Base-by-base conservation (phyloP, 2,797 vertebrate genomes). In the Sciaenops ocellatus region DNA sequence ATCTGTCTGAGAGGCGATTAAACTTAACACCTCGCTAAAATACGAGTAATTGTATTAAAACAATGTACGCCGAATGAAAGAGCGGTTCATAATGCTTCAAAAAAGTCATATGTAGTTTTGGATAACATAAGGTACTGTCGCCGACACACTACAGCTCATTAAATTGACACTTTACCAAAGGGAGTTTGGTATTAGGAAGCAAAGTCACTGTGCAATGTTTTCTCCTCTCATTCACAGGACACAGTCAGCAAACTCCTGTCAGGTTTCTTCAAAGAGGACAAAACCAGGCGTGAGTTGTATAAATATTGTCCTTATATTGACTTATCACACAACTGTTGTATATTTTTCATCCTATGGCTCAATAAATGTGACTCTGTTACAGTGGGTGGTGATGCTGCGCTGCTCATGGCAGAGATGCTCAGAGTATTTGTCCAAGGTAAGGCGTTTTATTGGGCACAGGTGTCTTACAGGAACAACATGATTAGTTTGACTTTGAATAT, bases 371-470 rank as follows among this genome's bases (percentile, higher is more conserved):
- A 4, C 20, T 84, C 24, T 78, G 64, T 85, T 79, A 1, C 78
- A 96, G 95, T 94, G 4, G 89, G 91, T 38, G 74, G 87, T 1
- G 94, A 96, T 66, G 93, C 95, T 22, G 78, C 55, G 4, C 22
- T 89, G 28, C 93, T 96, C 38, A 92, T 95, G 94, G 66, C 88
- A 18, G 95, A 95, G 65, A 92, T 96, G 93, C 81, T 96, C 10
- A 95, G 91, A 60, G 52, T 96, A 12, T 96, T 96, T 86, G 93
- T 95, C 16, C 79, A 94, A 90, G 95, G 95, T 95, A 84, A 90
- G 55, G n/a, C 46, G 17, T 17, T 64, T 0, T 50, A 28, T 34
- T 56, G 15, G 42, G 1, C n/a, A 6, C 30, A 18, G 5, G 0
- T 24, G n/a, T 24, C 30, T 30, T 30, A 30, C 30, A 6, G 30